Base-by-base conservation (phyloP, 2,797 vertebrate species). In the Muscicapa striata region DNA sequence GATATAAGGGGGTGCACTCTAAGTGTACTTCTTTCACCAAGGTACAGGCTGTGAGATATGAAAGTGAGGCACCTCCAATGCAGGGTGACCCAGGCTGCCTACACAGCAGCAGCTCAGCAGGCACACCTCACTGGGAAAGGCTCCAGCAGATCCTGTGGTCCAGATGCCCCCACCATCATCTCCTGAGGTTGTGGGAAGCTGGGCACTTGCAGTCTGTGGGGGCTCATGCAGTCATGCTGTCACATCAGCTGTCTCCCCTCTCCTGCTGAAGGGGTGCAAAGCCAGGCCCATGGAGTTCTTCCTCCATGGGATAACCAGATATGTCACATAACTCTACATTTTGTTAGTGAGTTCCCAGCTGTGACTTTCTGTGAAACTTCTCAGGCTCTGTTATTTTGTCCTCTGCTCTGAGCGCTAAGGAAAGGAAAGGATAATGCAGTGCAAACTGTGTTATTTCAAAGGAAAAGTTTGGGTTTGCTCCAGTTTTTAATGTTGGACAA, bases 271-370 rank as follows among this genome's bases (percentile, higher is more conserved):
- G 13, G 6, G 11, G 8, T 63, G 15, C 22, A 29, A 55, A 62
- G 32, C 61, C 41, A 55, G 46, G 24, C 15, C 29, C 2, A 0
- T 0, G 1, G 11, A 41, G 4, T 0, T 0, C 15, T 68, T 49
- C 21, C 32, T 64, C 43, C 32, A 3, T 0, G 2, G n/a, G 61
- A 17, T 19, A 29, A 51, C 14, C 62, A 66, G 49, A 46, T 23
- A 9, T 0, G 1, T 52, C 10, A 21, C 3, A 4, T 0, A 2
- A n/a, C 12, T 82, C 19, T 5, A 34, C 6, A 0, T 49, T 86
- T 84, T 57, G 41, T 45, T 49, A 38, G 3, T 2, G 21, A 34
- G 5, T 24, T 78, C 17, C 30, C 78, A 59, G 17, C 36, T 46
- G 15, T 43, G 36, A 40, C 41, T 52, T 64, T 30, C 29, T 1